Conservation (phyloP, 2,113 vertebrate genomes). For the Melanotaenia duboulayi region DNA sequence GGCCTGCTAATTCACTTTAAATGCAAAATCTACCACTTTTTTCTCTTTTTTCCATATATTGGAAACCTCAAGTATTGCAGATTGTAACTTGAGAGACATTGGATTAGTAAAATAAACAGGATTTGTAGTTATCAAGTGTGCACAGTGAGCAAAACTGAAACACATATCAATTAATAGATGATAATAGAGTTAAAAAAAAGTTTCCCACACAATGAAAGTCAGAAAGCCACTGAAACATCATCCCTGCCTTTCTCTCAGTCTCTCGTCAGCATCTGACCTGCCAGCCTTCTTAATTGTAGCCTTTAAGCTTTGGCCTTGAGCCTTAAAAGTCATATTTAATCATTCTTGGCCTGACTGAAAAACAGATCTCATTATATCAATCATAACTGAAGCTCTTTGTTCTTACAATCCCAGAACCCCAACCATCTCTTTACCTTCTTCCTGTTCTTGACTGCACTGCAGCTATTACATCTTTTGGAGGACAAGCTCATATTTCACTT, state of each 20-base stretch:
- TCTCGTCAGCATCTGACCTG: neutral
- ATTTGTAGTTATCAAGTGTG: neutral
- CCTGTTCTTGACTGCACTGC: conserved; percentile 44
- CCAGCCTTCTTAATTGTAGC: conserved; percentile 15
- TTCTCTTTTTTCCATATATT: neutral
- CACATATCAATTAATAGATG: conserved; percentile 42
- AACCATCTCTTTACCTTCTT: conserved; percentile 49
- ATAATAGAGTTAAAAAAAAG: conserved; percentile 32
- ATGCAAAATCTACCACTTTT: conserved; percentile 39
- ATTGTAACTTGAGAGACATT: conserved; percentile 27
- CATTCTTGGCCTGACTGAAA: conserved; percentile 44
- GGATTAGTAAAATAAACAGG: conserved; percentile 38
- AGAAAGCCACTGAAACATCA: conserved; percentile 18
- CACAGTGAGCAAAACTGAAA: conserved; percentile 4
- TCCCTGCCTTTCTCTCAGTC: conserved; percentile 17
- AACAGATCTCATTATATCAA: conserved; percentile 67
- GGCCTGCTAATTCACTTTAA: conserved; percentile 59
- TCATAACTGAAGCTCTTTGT: conserved; percentile 74
- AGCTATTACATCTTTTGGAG: conserved; percentile 43
- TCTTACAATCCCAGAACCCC: conserved; percentile 34
- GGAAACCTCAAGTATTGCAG: conserved; percentile 25
- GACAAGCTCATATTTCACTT: conserved; percentile 57
- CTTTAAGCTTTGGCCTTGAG: conserved; percentile 46
- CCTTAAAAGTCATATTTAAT: conserved; percentile 68
- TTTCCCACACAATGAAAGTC: conserved; percentile 41